Evolutionary conservation across 1,140 invertebrate species (phyloP), one percentile per base, ranked within the genome.

Genomic region (Drosophila murphyi): DNA sequence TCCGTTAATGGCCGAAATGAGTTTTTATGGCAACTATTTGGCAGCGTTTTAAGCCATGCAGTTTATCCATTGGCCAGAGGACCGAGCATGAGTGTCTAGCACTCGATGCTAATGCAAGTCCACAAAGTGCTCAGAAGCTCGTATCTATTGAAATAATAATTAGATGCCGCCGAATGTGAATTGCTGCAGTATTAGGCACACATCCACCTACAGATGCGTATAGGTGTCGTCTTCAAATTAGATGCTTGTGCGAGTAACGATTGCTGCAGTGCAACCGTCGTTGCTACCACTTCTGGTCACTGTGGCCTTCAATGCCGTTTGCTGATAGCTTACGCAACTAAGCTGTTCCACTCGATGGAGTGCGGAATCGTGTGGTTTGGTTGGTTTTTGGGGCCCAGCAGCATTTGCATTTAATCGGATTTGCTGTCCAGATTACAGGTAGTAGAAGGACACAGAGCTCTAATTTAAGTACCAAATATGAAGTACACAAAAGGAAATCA

Each of bases 331-430:
- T 88, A 88, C 83, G 83, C 83, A 88, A 88, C 85, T 89, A 88
- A 88, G 87, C 83, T 88, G 76, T 68, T 60, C 65, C 54, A 52
- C 59, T 67, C 54, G 65, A 12, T 57, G 65, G 56, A 41, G n/a
- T 31, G 41, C 47, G 37, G 35, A 43, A 43, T 43, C 10, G 39
- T 43, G 39, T 43, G 39, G 39, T 43, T 43, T 43, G 10, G 39
- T n/a, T 43, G 39, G 39, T 43, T 43, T 43, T 43, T 35, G 51
- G 34, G 39, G 48, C 35, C 37, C 50, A 47, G 67, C 54, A 68
- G 65, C 80, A 88, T 88, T 89, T 88, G 83, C 83, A 88, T 88
- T 89, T 88, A 88, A 88, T 88, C 83, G 83, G 85, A 88, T 88
- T 88, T 88, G 60, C 51, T 77, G 76, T 64, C 51, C 80, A 88